Evolutionary conservation across 2,113 vertebrate species (phyloP).

Genomic region (Phoxinus phoxinus): DNA sequence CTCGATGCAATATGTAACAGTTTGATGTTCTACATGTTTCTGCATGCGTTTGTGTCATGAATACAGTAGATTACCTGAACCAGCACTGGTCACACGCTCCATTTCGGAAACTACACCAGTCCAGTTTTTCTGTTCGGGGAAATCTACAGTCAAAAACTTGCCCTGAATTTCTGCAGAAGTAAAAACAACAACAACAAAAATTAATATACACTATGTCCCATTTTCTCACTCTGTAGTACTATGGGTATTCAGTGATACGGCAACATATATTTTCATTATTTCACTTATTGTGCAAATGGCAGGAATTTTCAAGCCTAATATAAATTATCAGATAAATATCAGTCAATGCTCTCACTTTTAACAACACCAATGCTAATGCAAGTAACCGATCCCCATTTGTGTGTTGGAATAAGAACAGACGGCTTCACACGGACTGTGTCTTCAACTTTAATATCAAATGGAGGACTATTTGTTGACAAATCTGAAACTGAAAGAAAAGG

Average conservation of each 20-base stretch:
- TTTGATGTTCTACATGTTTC: neutral
- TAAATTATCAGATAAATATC: neutral
- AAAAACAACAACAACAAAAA: neutral
- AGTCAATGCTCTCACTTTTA: neutral
- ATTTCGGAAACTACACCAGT: constrained; percentile 44
- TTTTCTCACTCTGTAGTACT: neutral
- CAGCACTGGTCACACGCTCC: constrained; percentile 2
- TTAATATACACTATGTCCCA: neutral
- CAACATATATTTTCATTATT: neutral
- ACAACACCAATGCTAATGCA: constrained; percentile 30
- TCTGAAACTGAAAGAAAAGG: constrained; percentile 20
- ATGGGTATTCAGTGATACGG: neutral
- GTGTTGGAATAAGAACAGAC: constrained; percentile 33
- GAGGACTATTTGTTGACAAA: neutral
- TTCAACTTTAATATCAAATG: constrained; percentile 28
- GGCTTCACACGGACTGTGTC: constrained; percentile 39
- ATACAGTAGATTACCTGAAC: constrained; percentile 3
- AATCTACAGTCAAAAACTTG: constrained; percentile 14
- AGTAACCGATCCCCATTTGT: constrained; percentile 45
- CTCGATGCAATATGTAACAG: neutral
- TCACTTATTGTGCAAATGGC: neutral
- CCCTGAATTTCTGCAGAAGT: neutral
- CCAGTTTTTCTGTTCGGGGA: constrained; percentile 40
- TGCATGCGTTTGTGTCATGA: neutral
- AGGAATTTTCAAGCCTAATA: neutral